Evolutionary conservation across 1,140 invertebrate species (phyloP).

Genomic region (Zaprionus camerounensis): DNA sequence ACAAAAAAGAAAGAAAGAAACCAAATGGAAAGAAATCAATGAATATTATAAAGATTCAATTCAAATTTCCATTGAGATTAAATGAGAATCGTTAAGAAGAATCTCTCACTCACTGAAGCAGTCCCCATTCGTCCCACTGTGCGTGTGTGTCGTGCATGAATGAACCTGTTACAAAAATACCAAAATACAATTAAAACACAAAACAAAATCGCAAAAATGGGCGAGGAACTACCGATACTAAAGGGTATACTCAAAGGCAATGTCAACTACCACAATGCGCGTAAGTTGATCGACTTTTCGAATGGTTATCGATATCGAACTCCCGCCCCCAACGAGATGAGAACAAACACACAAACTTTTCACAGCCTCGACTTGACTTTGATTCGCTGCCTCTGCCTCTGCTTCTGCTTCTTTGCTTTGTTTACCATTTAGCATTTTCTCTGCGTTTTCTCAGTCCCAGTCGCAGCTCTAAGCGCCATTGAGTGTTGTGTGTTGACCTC

Average conservation of each 20-base stretch:
- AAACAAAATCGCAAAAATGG: slow-evolving; percentile 86
- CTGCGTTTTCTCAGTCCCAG: not conserved
- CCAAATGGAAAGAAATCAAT: slow-evolving; percentile 4
- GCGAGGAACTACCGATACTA: slow-evolving; percentile 93
- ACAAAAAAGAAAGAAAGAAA: slow-evolving; percentile 11
- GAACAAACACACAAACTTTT: slow-evolving; percentile 41
- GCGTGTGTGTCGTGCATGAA: not conserved
- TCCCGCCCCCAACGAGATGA: slow-evolving; percentile 2
- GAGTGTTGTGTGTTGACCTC: slow-evolving; percentile 81
- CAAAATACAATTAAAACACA: slow-evolving; percentile 25
- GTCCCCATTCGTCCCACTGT: not conserved
- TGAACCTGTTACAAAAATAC: slow-evolving; percentile 6
- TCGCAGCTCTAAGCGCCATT: slow-evolving; percentile 63
- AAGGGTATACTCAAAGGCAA: slow-evolving; percentile 95
- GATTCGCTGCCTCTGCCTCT: slow-evolving; percentile 30
- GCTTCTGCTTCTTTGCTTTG: slow-evolving; percentile 44
- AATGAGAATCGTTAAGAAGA: not conserved
- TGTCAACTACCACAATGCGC: slow-evolving; percentile 95
- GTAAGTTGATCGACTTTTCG: slow-evolving; percentile 87
- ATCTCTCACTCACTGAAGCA: not conserved
- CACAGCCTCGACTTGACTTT: slow-evolving; percentile 41
- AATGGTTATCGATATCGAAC: not conserved
- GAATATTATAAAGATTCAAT: not conserved
- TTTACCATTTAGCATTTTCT: slow-evolving; percentile 42
- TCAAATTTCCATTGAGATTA: not conserved